Percentiles rank a stretch among this genome's conserved stretches.
phyloP scores from a whole-genome alignment of 2,888 invertebrate species.

The Hydroisotoma schaefferi region DNA sequence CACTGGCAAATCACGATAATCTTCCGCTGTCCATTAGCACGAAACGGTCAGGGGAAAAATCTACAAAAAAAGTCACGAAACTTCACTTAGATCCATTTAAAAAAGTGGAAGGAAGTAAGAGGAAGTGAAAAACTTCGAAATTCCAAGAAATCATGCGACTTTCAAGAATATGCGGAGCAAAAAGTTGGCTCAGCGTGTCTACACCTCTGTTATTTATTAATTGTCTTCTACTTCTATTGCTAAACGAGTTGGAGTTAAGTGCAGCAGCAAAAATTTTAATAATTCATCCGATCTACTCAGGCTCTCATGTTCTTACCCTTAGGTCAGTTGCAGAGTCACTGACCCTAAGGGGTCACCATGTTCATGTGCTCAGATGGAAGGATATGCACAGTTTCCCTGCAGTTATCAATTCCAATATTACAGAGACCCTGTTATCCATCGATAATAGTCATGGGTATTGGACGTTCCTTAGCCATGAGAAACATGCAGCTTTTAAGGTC shows the following conservation, averaged over 20 bases:
- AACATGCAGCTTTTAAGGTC: constrained; percentile 47
- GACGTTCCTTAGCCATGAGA: constrained; percentile 48
- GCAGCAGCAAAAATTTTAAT: constrained; percentile 47
- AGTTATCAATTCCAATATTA: constrained; percentile 46
- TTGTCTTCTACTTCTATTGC: background rate
- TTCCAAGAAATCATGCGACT: background rate
- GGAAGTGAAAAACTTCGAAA: background rate
- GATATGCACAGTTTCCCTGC: constrained; percentile 47
- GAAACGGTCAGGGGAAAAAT: too few species aligned
- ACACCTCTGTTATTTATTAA: too few species aligned
- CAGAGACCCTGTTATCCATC: constrained; percentile 47
- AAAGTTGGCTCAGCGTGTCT: too few species aligned
- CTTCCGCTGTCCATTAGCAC: too few species aligned
- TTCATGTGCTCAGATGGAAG: constrained; percentile 49
- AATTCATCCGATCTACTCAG: constrained; percentile 50
- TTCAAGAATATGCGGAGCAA: constrained; percentile 1
- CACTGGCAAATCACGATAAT: too few species aligned
- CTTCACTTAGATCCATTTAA: too few species aligned
- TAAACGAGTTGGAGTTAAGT: background rate
- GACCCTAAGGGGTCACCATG: constrained; percentile 49
- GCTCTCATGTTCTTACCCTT: constrained; percentile 50
- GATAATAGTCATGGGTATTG: constrained; percentile 48
- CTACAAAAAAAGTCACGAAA: too few species aligned
- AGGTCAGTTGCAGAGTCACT: constrained; percentile 49
- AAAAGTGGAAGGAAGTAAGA: too few species aligned